Evolutionary conservation across 2,888 invertebrate genomes (phyloP).

Genomic region (Pseudolycoriella hygida): DNA sequence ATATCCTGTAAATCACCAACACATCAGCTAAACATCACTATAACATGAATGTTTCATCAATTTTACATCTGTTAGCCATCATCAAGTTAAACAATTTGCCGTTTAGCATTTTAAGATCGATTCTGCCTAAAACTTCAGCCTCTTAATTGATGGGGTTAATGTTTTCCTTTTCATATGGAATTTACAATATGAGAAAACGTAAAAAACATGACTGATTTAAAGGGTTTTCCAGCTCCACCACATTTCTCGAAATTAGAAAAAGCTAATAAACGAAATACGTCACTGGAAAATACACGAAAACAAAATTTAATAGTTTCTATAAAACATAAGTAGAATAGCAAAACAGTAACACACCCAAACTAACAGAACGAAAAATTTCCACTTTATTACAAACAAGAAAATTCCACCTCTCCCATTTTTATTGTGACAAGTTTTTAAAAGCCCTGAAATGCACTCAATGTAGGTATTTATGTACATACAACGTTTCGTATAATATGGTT

Average conservation of each 20-base stretch:
- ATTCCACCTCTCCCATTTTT: slow-evolving; percentile 6
- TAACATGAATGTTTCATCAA: too few relatives aligned
- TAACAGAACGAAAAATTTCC: background rate
- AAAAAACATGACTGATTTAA: background rate
- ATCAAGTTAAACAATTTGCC: too few relatives aligned
- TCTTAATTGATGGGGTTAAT: too few relatives aligned
- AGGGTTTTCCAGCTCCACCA: background rate
- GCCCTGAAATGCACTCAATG: slow-evolving; percentile 1
- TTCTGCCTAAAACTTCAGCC: too few relatives aligned
- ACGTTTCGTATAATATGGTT: background rate
- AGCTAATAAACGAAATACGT: background rate
- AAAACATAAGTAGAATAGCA: background rate
- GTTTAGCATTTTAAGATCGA: too few relatives aligned
- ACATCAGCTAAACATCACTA: too few relatives aligned
- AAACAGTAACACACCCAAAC: background rate
- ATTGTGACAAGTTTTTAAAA: slow-evolving; percentile 7
- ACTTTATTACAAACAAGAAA: background rate
- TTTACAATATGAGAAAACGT: background rate
- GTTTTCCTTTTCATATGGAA: too few relatives aligned
- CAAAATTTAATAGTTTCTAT: too few relatives aligned
- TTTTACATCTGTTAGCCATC: too few relatives aligned
- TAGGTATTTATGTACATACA: background rate
- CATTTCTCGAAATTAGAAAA: background rate
- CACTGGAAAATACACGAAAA: background rate
- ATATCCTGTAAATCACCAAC: too few relatives aligned